A percentile compares a stretch with the other conserved stretches of the same genome.
Evolutionary conservation across 2,888 invertebrate genomes (phyloP).

Genomic region (Diarsia mendica): DNA sequence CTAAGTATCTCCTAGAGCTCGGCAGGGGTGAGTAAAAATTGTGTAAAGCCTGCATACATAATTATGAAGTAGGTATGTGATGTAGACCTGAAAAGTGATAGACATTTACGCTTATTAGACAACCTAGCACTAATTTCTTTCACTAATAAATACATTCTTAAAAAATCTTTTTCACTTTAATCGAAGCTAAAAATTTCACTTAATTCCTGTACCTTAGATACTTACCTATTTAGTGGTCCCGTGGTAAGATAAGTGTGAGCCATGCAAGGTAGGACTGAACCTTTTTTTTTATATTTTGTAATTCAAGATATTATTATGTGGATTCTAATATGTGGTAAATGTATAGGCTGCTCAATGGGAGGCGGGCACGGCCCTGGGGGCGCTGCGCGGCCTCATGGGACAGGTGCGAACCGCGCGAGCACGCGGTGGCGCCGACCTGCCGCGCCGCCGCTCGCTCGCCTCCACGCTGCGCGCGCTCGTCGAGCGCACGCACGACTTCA

Average conservation of each 20-base stretch:
- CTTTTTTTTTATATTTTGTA: conserved; percentile 12
- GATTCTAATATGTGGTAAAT: conserved; percentile 38
- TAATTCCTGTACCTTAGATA: conserved; percentile 47
- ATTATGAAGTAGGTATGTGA: conserved; percentile 36
- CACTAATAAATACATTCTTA: conserved; percentile 17
- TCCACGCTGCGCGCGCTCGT: conserved; percentile 96
- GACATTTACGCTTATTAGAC: conserved; percentile 61
- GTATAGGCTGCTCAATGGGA: conserved; percentile 87
- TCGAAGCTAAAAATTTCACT: conserved; percentile 40
- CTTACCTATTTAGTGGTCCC: conserved; percentile 48
- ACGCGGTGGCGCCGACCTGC: conserved; percentile 92
- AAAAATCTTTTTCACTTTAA: conserved; percentile 36
- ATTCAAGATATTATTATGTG: conserved; percentile 12
- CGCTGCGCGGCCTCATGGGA: conserved; percentile 95
- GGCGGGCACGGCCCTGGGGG: conserved; percentile 94
- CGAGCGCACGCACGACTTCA: conserved; percentile 99
- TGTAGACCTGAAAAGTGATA: conserved; percentile 57
- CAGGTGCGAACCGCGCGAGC: conserved; percentile 95
- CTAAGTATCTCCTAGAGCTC: conserved; percentile 24
- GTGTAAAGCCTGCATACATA: conserved; percentile 43
- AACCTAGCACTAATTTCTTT: conserved; percentile 54
- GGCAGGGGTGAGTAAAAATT: conserved; percentile 61
- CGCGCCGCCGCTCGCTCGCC: conserved; percentile 94
- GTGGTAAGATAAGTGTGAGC: conserved; percentile 38
- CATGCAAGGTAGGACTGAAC: conserved; percentile 47